phyloP scores from a whole-genome alignment of 2,797 vertebrate species.

The Muraenolepis orangiensis region DNA sequence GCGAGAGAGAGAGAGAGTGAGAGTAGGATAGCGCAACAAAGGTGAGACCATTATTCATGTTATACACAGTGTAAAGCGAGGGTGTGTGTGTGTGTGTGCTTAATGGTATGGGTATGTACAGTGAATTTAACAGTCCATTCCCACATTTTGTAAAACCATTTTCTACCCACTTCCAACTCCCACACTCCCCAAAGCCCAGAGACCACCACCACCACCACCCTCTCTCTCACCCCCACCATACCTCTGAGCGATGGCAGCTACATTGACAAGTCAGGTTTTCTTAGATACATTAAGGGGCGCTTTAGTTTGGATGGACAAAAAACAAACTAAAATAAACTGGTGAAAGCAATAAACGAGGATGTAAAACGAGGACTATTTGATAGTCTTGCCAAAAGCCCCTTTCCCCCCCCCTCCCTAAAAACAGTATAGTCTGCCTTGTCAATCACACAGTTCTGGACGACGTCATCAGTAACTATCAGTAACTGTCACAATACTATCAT shows the following conservation, averaged over 20 bases:
- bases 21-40: conserved; percentile 45
- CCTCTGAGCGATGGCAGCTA: conserved; percentile 55
- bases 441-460: conserved; percentile 17
- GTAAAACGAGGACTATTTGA: conserved; percentile 46
- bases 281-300: conserved; percentile 62
- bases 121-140: conserved; percentile 62
- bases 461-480: conserved; percentile 59
- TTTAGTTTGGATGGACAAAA: conserved; percentile 3
- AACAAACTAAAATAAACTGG: conserved; percentile 36
- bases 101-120: conserved; percentile 42
- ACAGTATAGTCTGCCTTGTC: conserved; percentile 44
- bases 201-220: conserved; percentile 37
- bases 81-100: conserved; percentile 6
- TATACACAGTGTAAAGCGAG: conserved; percentile 46
- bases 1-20: conserved; percentile 41
- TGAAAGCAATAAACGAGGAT: conserved; percentile 54
- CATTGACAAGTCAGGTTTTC: conserved; percentile 55
- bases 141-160: conserved; percentile 39
- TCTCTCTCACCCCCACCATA: conserved; percentile 39
- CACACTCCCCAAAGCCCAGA: conserved; percentile 40
- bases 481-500: conserved; percentile 70
- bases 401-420: conserved; percentile 27
- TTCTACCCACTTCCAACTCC: conserved; percentile 39
- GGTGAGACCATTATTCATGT: conserved; percentile 53
- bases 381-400: conserved; percentile 35